Base-by-base conservation (phyloP, 35 echinoderm and acorn worm genomes). In the Holothuria glaberrima region DNA sequence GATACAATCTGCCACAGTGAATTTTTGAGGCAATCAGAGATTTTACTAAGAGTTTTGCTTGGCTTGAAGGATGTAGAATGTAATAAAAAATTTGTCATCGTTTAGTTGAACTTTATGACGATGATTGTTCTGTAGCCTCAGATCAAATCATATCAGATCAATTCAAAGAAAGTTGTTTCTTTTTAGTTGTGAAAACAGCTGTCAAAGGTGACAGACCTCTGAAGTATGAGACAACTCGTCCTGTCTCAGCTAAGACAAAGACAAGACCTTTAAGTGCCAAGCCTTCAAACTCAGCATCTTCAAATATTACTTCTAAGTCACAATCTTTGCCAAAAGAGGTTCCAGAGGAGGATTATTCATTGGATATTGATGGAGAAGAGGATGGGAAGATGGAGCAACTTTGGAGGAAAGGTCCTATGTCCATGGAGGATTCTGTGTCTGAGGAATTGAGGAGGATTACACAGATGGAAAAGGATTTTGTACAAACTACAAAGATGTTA, bases 211-310 rank as follows among this genome's bases (percentile, higher is more conserved):
- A 98, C 4, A 62, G 95, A 48, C 95, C 95, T 12, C 59, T 98
- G 41, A 98, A 98, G 68, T 98, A 94, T 65, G 95, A 98, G 81
- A 98, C 95, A 36, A 98, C 95, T 12, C 86, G 92, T 41, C 95
- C 95, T 21, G 35, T 92, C 31, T 97, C 95, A 18, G 94, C 82
- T 19, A 95, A 95, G 34, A 71, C 25, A 38, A 72, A 35, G 30
- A 92, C 38, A 32, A 92, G 30, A 73, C 26, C 74, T 27, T 20
- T 52, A 25, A 78, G 74, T n/a, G 50, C 50, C 5, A 69, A 69
- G 66, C 9, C 25, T 33, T 29, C 25, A 26, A 20, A 59, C 20
- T 61, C 12, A 61, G 20, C 3, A 36, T 28, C 48, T 21, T 12
- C 74, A 25, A 24, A 50, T 78, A 24, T 12, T 16, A 58, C 52